phyloP scores from a whole-genome alignment of 30 jellyfish, hydroid and myxozoan genomes.

The Cassiopea xamachana region DNA sequence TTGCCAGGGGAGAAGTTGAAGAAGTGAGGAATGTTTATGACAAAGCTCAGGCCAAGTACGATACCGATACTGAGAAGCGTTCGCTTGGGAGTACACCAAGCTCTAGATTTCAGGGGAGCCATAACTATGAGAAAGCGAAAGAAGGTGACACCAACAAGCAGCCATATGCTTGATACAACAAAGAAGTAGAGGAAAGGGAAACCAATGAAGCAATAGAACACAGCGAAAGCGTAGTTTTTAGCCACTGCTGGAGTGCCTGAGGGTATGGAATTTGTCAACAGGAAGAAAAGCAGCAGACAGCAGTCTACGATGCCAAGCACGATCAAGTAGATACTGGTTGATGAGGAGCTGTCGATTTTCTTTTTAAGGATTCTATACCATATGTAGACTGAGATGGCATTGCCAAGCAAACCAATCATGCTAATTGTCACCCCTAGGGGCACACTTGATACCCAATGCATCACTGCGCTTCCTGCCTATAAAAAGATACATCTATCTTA shows the following conservation, averaged over 20 bases:
- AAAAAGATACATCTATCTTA: neutral
- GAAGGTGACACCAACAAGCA: constrained; percentile 83
- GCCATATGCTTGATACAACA: constrained; percentile 86
- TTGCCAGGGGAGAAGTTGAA: constrained; percentile 62
- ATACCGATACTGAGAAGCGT: constrained; percentile 50
- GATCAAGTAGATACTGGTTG: constrained; percentile 71
- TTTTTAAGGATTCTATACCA: constrained; percentile 68
- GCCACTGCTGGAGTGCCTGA: constrained; percentile 30
- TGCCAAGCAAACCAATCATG: constrained; percentile 74
- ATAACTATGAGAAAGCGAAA: constrained; percentile 69
- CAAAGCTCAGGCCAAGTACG: constrained; percentile 32
- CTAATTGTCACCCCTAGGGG: constrained; percentile 78
- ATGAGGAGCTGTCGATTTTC: constrained; percentile 36
- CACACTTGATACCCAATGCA: constrained; percentile 86
- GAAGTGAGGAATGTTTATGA: constrained; percentile 85
- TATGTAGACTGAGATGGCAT: constrained; percentile 60
- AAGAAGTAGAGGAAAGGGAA: constrained; percentile 75
- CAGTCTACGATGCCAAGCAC: constrained; percentile 73
- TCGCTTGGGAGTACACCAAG: constrained; percentile 45
- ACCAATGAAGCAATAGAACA: constrained; percentile 70
- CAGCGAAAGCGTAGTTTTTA: constrained; percentile 60
- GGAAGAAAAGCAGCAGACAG: constrained; percentile 67
- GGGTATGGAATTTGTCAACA: constrained; percentile 66
- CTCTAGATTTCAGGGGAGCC: constrained; percentile 70
- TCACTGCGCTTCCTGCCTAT: constrained; percentile 31